Evolutionary conservation across 2,797 vertebrate species (phyloP).

Genomic region (Labeo calbasu): DNA sequence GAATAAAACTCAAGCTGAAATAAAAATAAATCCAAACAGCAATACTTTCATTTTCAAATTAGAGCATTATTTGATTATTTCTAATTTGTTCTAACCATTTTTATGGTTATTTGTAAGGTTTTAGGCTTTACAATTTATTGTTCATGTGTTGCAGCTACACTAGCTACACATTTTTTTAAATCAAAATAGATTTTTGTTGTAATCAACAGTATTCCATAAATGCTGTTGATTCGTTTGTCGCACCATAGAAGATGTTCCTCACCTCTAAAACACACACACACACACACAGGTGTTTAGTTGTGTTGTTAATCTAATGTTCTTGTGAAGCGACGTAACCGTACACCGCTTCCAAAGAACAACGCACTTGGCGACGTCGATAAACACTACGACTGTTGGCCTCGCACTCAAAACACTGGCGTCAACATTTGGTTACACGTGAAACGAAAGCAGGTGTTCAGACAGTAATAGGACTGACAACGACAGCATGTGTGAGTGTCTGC

Average conservation of each 20-base stretch:
- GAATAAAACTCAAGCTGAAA: too few relatives aligned
- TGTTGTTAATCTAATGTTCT: conserved; percentile 1
- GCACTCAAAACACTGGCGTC: conserved; percentile 18
- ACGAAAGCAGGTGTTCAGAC: conserved; percentile 26
- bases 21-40: too few relatives aligned
- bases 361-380: background rate
- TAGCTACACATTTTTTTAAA: background rate
- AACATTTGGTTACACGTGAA: conserved; percentile 15
- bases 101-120: too few relatives aligned
- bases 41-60: background rate
- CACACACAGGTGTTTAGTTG: background rate
- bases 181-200: background rate
- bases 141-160: background rate
- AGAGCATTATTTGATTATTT: background rate
- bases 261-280: background rate
- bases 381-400: conserved; percentile 12
- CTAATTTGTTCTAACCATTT: background rate
- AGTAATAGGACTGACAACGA: background rate
- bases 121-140: too few relatives aligned
- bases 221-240: too few relatives aligned
- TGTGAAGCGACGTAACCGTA: conserved; percentile 4
- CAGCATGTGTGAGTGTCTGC: background rate
- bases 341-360: background rate
- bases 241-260: background rate
- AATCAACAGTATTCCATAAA: too few relatives aligned